Evolutionary conservation across 2,797 vertebrate species (phyloP).

Genomic region (Melanotaenia boesemani): DNA sequence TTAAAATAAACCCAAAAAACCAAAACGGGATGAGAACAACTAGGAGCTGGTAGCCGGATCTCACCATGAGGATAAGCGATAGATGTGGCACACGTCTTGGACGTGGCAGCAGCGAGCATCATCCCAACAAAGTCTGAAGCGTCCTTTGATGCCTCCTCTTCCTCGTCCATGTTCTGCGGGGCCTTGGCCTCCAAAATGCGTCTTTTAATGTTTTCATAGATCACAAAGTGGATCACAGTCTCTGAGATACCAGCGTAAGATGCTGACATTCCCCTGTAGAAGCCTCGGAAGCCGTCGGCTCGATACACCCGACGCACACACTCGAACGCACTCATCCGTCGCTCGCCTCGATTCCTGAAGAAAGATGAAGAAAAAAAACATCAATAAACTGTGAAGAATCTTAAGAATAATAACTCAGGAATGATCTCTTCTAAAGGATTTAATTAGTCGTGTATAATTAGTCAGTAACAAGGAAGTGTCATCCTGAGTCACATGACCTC

Average conservation of each 20-base stretch:
- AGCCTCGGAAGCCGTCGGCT: constrained; percentile 92
- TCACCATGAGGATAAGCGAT: constrained; percentile 97
- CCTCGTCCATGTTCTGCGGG: constrained; percentile 87
- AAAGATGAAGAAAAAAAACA: too few species aligned
- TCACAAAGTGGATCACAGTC: constrained; percentile 99
- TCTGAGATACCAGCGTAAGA: constrained; percentile 98
- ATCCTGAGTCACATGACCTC: too few species aligned
- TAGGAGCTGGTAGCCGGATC: constrained; percentile 30
- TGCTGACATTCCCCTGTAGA: constrained; percentile 98
- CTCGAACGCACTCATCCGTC: constrained; percentile 92
- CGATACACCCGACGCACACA: constrained; percentile 93
- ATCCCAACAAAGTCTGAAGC: constrained; percentile 95
- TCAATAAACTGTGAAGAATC: not conserved
- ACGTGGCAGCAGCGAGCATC: constrained; percentile 98
- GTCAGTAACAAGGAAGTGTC: too few species aligned
- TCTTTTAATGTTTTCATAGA: constrained; percentile 98
- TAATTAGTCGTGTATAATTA: too few species aligned
- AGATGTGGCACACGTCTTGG: constrained; percentile 96
- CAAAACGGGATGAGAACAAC: rapidly evolving
- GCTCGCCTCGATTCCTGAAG: constrained; percentile 92
- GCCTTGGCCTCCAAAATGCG: constrained; percentile 90
- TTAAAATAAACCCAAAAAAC: too few species aligned
- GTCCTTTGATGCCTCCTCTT: constrained; percentile 90
- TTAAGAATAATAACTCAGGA: too few species aligned
- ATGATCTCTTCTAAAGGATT: too few species aligned